These are phyloP conservation scores for Galagoides demidoff DNA, from an alignment of 2,797 vertebrate species.

Conservation along the genomic window DNA sequence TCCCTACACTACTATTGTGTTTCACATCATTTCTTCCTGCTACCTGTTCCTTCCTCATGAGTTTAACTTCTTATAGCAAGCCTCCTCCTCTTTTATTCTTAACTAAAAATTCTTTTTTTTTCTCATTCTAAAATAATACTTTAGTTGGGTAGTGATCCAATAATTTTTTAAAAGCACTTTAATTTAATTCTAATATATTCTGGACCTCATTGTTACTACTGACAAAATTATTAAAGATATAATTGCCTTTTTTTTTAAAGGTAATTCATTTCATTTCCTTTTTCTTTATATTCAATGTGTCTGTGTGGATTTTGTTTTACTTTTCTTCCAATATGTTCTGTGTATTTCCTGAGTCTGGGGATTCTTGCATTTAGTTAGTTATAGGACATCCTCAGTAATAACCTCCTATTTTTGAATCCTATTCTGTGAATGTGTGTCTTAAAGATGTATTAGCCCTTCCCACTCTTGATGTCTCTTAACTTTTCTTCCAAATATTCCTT, in stretches of 20 bases:
- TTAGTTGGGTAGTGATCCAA: background rate
- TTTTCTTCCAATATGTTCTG: background rate
- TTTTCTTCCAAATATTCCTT: background rate
- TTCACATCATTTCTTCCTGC: background rate
- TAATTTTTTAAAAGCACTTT: conserved; percentile 24
- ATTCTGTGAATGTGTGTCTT: background rate
- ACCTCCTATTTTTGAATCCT: background rate
- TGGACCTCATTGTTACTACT: background rate
- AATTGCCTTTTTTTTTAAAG: background rate
- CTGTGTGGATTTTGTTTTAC: background rate
- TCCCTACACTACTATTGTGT: background rate
- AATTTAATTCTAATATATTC: background rate
- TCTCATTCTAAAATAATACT: background rate
- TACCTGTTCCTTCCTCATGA: background rate
- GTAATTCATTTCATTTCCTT: background rate
- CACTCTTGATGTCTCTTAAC: background rate
- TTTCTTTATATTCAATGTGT: background rate
- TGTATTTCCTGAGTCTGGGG: background rate
- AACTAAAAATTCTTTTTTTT: background rate
- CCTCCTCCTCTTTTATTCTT: background rate
- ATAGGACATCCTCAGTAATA: background rate
- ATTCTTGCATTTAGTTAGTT: background rate
- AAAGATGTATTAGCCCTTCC: background rate
- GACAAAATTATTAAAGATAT: background rate
- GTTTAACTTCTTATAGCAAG: background rate